Conservation (phyloP, 2,113 vertebrate species). For the Tupaia chinensis region DNA sequence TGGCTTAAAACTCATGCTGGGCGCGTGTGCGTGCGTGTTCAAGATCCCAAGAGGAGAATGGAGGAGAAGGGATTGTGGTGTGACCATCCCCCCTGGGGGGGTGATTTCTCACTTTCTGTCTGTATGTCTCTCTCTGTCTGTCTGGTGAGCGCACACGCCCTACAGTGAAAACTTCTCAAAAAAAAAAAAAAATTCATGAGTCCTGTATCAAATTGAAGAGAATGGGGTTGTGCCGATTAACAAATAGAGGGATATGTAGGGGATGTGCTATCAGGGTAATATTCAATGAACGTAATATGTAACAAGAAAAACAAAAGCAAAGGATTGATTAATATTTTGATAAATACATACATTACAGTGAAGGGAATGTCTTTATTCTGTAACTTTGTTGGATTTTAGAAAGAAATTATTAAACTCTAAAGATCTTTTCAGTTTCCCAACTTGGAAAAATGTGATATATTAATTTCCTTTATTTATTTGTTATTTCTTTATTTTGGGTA, state of each 20-base stretch:
- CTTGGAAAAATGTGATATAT: constrained; percentile 20
- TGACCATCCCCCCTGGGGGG: no score
- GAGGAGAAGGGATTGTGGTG: no score
- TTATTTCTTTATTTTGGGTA: constrained; percentile 67
- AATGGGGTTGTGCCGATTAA: background rate
- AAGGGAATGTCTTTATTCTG: background rate
- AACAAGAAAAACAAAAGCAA: background rate
- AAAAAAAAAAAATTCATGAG: background rate
- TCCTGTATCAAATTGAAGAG: background rate
- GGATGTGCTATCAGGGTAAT: background rate
- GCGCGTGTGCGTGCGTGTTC: no score
- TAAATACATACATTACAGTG: background rate
- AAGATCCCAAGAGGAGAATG: no score
- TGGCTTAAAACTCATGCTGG: no score
- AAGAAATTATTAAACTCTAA: constrained; percentile 32
- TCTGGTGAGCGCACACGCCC: no score
- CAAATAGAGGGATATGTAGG: background rate
- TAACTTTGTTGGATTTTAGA: background rate
- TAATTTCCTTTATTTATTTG: constrained; percentile 22
- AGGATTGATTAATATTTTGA: background rate
- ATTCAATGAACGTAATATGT: background rate
- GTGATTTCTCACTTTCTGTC: no score
- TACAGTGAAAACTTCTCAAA: no score
- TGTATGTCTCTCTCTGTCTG: no score
- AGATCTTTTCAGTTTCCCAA: background rate